Evolutionary conservation across 1,140 invertebrate species (phyloP), one percentile per base, ranked within the genome.

Genomic region (Hyphantria cunea): DNA sequence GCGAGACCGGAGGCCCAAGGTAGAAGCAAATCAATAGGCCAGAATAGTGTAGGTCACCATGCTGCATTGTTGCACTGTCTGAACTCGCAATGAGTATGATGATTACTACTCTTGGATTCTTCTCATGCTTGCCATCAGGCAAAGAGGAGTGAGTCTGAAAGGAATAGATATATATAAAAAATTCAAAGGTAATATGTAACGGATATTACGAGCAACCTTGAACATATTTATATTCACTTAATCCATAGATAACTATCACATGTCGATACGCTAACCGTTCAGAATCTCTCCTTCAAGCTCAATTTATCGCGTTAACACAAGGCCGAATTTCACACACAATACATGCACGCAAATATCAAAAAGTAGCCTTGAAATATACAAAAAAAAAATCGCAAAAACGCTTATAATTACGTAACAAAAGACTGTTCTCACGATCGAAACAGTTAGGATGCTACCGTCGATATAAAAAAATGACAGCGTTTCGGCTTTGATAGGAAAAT

Each of bases 261-360:
- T 13, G n/a, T 50, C 48, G 48, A 50, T 42, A 50, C 83, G 95
- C 96, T 66, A 96, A 97, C 92, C 93, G 99, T 82, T 93, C 98
- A 79, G 97, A 58, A 55, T 67, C 58, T 74, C 70, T 80, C 73
- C 69, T 80, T 82, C 79, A 82, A 82, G 81, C 78, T 74, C 66
- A 73, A 80, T 80, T 84, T 72, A 75, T 11, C 70, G 74, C 65
- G 68, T 84, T 80, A 80, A 25, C 42, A 42, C 80, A 84, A 84
- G 82, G 82, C 70, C 78, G 74, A 39, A 44, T 72, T 70, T 68
- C 69, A 72, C 55, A 54, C 41, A 53, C 56, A 61, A 56, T 44
- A 55, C 52, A 39, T 55, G 51, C 64, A 66, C 64, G 47, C 55
- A 52, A 56, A 61, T 54, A 64, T 60, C 65, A 74, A 76, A 75